Evolutionary conservation across 2,888 invertebrate genomes (phyloP).

Genomic region (Temnothorax ravouxi): DNA sequence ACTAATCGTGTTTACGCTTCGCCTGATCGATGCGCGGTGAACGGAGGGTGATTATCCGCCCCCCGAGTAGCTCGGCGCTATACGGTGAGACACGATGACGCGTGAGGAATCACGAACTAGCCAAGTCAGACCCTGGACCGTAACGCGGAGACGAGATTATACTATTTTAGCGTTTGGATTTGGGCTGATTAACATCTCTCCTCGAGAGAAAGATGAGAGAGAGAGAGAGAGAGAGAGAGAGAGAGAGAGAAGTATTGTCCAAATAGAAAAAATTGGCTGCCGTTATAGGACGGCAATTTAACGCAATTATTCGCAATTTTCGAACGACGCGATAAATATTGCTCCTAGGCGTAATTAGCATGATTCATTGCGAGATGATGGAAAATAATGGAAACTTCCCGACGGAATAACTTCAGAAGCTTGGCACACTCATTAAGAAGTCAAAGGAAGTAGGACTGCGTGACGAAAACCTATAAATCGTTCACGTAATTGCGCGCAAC

Average conservation of each 20-base stretch:
- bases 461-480: constrained; percentile 79
- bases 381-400: constrained; percentile 53
- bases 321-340: constrained; percentile 38
- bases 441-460: constrained; percentile 76
- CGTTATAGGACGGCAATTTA: constrained; percentile 4
- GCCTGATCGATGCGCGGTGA: constrained; percentile 75
- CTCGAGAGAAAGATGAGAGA: neutral
- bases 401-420: constrained; percentile 45
- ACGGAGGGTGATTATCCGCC: constrained; percentile 70
- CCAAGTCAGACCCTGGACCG: constrained; percentile 43
- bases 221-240: too few species aligned
- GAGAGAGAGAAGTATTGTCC: neutral
- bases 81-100: constrained; percentile 58
- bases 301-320: constrained; percentile 35
- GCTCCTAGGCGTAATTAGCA: constrained; percentile 28
- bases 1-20: constrained; percentile 81
- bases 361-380: constrained; percentile 52
- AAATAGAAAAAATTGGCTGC: neutral
- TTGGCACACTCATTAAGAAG: constrained; percentile 60
- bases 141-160: neutral
- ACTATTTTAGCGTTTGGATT: constrained; percentile 19
- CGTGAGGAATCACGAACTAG: constrained; percentile 72
- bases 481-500: constrained; percentile 68
- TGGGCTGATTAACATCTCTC: neutral
- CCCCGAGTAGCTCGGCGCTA: constrained; percentile 62